Percentiles rank a stretch among this genome's conserved stretches.
Conservation (phyloP, 37 sponge, comb jelly and placozoan species). For the Cliona cf. orientalis region DNA sequence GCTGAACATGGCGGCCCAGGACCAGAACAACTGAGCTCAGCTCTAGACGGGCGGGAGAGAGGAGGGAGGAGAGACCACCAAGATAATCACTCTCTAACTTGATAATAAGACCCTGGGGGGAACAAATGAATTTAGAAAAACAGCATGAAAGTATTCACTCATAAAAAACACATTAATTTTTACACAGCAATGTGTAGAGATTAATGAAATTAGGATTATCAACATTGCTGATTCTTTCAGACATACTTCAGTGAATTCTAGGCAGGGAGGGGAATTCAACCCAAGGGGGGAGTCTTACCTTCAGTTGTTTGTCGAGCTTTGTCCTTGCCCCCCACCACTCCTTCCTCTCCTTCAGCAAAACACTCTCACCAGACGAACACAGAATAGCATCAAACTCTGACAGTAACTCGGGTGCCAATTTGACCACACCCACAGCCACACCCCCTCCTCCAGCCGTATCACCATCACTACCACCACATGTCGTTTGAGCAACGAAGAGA, state of each 20-base stretch:
- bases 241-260: too few species aligned
- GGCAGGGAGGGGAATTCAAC: neutral
- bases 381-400: neutral
- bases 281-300: neutral
- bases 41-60: neutral
- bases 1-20: conserved; percentile 31
- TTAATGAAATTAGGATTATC: too few species aligned
- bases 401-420: too few species aligned
- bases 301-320: conserved; percentile 23
- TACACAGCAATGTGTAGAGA: too few species aligned
- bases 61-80: conserved; percentile 4
- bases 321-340: conserved; percentile 54
- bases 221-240: too few species aligned
- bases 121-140: neutral
- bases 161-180: too few species aligned
- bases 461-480: neutral
- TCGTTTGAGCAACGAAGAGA: neutral
- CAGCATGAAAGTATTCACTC: too few species aligned
- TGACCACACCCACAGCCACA: conserved; percentile 3
- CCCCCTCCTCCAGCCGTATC: neutral
- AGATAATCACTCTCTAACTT: conserved; percentile 34
- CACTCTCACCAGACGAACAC: conserved; percentile 6
- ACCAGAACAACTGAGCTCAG: conserved; percentile 18
- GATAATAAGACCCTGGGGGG: conserved; percentile 14
- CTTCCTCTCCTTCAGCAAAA: conserved; percentile 16